phyloP scores from a whole-genome alignment of 2,888 invertebrate species.

The Pseudoips prasinana region DNA sequence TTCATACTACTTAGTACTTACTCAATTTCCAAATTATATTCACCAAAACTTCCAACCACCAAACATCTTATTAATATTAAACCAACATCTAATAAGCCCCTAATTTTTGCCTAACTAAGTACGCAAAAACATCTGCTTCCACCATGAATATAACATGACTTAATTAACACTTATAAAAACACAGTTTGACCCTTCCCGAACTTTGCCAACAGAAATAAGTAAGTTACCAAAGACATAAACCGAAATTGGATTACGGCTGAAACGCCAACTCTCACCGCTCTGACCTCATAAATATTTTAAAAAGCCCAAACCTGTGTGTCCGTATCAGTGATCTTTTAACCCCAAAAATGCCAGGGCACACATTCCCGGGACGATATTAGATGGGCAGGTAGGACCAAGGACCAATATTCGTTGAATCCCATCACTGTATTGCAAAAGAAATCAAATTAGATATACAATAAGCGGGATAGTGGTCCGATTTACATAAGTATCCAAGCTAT shows the following conservation, averaged over 20 bases:
- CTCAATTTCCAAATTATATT: conserved; percentile 1
- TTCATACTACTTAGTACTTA: too few relatives aligned
- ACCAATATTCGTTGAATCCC: conserved; percentile 71
- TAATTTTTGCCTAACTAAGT: conserved; percentile 16
- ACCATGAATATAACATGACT: conserved; percentile 54
- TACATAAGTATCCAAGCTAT: conserved; percentile 80
- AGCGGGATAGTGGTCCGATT: conserved; percentile 73
- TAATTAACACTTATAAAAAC: conserved; percentile 75
- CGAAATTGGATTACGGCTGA: conserved; percentile 78
- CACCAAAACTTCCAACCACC: conserved; percentile 1
- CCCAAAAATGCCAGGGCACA: conserved; percentile 57
- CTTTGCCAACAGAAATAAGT: conserved; percentile 60
- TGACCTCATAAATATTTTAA: conserved; percentile 79
- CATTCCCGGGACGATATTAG: conserved; percentile 63
- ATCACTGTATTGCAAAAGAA: conserved; percentile 77
- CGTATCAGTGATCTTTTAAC: conserved; percentile 74
- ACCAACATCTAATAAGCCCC: conserved; percentile 17
- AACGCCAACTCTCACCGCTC: conserved; percentile 59
- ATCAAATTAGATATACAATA: conserved; percentile 82
- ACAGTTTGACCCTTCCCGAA: conserved; percentile 60
- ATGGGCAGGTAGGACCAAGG: conserved; percentile 69
- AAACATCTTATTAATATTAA: conserved; percentile 24
- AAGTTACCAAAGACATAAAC: conserved; percentile 78
- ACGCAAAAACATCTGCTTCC: conserved; percentile 37
- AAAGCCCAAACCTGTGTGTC: conserved; percentile 63